These are phyloP conservation scores for Silurus lanzhouensis DNA, from an alignment of 2,797 vertebrate species.

Conservation along the genomic window DNA sequence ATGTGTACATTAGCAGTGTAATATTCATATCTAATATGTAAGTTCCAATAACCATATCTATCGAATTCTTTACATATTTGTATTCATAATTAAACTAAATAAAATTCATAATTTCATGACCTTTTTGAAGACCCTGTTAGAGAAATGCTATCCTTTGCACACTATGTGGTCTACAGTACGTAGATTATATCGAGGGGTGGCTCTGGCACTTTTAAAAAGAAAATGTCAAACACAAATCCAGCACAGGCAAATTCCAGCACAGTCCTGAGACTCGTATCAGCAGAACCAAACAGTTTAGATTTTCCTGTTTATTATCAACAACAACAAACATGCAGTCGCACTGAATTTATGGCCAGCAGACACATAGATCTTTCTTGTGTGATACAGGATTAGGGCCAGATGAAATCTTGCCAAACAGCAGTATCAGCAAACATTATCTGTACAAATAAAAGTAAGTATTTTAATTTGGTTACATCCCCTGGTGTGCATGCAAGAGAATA, in stretches of 20 bases:
- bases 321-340: neutral
- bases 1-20: neutral
- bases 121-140: neutral
- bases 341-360: neutral
- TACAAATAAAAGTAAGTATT: neutral
- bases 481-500: neutral
- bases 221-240: neutral
- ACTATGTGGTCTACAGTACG: neutral
- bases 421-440: neutral
- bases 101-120: too few species aligned
- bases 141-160: neutral
- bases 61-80: neutral
- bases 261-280: neutral
- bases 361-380: neutral
- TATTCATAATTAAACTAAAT: neutral
- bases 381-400: neutral
- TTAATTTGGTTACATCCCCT: neutral
- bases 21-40: neutral
- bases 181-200: neutral
- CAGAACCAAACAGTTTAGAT: neutral
- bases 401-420: neutral
- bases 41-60: neutral
- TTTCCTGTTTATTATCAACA: neutral
- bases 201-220: neutral
- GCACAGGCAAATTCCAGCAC: neutral